These are phyloP conservation scores for Rattus rattus DNA, from an alignment of 2,113 vertebrate species.

Conservation along the genomic window DNA sequence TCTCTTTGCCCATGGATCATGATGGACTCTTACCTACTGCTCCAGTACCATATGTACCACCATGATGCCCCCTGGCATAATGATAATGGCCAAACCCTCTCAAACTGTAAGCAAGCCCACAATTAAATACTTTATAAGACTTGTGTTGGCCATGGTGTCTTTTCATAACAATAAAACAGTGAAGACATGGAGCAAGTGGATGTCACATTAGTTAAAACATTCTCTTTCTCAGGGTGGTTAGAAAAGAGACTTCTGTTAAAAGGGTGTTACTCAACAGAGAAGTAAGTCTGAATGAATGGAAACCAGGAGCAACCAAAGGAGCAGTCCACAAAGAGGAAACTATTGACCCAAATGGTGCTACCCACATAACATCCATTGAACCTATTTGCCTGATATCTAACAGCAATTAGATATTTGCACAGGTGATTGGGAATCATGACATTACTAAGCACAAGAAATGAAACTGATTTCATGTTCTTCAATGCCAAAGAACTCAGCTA, in stretches of 20 bases:
- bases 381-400: neutral
- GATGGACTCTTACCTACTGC: neutral
- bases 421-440: neutral
- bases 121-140: neutral
- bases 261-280: neutral
- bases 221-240: neutral
- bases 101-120: neutral
- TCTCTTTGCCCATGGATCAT: neutral
- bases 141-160: neutral
- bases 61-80: neutral
- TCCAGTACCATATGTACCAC: neutral
- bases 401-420: neutral
- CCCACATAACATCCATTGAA: neutral
- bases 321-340: neutral
- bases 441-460: neutral
- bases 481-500: neutral
- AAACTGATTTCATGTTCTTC: neutral
- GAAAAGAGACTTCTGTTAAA: neutral
- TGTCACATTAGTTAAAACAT: neutral
- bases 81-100: neutral
- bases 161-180: neutral
- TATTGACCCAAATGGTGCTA: neutral
- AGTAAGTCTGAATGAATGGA: conserved; percentile 5
- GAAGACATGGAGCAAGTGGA: neutral
- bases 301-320: neutral